phyloP scores from a whole-genome alignment of 2,888 invertebrate genomes.

The Phanerotoma sp. region DNA sequence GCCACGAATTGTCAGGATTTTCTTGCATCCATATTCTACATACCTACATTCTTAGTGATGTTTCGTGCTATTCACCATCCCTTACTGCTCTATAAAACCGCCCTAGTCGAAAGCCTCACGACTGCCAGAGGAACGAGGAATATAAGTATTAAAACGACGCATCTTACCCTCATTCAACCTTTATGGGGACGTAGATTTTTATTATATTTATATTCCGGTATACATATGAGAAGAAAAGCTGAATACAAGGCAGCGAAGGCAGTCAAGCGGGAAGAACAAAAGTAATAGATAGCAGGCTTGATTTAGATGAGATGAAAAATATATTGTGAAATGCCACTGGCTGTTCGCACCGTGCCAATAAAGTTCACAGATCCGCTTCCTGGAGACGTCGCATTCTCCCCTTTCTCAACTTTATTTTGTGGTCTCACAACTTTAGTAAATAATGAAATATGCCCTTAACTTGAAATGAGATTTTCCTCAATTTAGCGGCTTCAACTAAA shows the following conservation, averaged over 20 bases:
- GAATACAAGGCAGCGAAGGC: neutral
- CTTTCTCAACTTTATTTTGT: constrained; percentile 11
- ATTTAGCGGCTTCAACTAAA: neutral
- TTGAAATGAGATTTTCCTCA: constrained; percentile 13
- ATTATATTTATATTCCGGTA: neutral
- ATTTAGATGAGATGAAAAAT: constrained; percentile 38
- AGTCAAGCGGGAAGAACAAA: neutral
- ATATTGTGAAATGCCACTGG: constrained; percentile 27
- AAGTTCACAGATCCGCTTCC: constrained; percentile 5
- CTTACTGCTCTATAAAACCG: constrained; percentile 18
- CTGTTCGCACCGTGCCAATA: constrained; percentile 17
- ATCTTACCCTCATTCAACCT: constrained; percentile 6
- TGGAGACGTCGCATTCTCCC: neutral
- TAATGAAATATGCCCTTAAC: constrained; percentile 9
- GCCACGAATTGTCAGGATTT: constrained; percentile 25
- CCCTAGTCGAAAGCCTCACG: constrained; percentile 1
- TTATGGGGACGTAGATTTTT: constrained; percentile 11
- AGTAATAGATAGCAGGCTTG: constrained; percentile 16
- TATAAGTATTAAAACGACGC: constrained; percentile 9
- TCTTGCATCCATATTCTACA: constrained; percentile 7
- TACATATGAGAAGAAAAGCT: neutral
- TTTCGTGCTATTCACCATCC: neutral
- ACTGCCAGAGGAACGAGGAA: neutral
- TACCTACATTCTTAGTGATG: neutral
- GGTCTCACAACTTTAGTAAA: constrained; percentile 1